phyloP scores from a whole-genome alignment of 2,113 vertebrate genomes.

The Vulpes lagopus region DNA sequence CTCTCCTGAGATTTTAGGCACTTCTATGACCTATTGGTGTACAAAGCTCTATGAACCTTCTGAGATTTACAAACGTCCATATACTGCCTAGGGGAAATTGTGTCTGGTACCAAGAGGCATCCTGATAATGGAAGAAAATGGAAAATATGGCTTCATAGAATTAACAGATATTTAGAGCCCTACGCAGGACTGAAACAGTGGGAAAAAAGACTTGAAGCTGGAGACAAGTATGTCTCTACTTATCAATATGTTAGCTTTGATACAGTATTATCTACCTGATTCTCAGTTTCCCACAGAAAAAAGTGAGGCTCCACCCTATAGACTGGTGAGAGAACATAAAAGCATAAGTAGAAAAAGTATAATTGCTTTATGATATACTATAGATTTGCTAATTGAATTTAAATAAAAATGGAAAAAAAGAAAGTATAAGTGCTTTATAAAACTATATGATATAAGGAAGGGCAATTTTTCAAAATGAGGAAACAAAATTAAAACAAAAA shows the following conservation, averaged over 20 bases:
- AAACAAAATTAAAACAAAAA: neutral
- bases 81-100: neutral
- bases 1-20: neutral
- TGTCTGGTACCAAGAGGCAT: neutral
- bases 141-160: neutral
- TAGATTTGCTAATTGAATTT: no score
- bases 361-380: neutral
- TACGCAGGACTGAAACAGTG: neutral
- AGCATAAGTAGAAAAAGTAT: neutral
- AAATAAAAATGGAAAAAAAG: no score
- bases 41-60: neutral
- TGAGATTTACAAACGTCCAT: neutral
- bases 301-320: neutral
- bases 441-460: conserved; percentile 17
- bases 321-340: conserved; percentile 3
- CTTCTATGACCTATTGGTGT: neutral
- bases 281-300: neutral
- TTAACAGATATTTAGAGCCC: neutral
- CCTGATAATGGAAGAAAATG: neutral
- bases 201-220: neutral
- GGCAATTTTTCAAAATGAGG: conserved; percentile 34
- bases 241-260: neutral
- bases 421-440: neutral
- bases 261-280: neutral
- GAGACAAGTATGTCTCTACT: neutral